Evolutionary conservation across 1,140 invertebrate genomes (phyloP).

Genomic region (Probaryconus sp.): DNA sequence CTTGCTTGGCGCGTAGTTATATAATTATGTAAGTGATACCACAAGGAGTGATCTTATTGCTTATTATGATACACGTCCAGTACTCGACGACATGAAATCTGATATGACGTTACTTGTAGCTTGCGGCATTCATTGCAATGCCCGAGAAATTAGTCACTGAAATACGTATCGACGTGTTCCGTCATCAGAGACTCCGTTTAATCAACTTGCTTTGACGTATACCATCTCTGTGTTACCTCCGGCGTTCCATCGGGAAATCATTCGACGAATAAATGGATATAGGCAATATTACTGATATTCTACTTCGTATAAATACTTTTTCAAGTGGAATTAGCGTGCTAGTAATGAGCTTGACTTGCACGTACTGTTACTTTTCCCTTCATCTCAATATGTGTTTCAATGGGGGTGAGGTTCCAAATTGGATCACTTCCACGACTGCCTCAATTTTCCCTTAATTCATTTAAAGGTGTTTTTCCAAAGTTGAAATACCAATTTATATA

Average conservation of each 20-base stretch:
- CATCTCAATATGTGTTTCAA: no score
- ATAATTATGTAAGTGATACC: slow-evolving; percentile 2
- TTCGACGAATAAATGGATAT: slow-evolving; percentile 30
- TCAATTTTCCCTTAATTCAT: no score
- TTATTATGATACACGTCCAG: slow-evolving; percentile 8
- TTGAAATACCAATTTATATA: no score
- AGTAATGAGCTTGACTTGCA: no score
- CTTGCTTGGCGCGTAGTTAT: not conserved
- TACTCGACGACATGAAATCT: slow-evolving; percentile 1
- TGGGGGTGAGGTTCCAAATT: no score
- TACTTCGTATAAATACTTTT: slow-evolving; percentile 11
- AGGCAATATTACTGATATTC: slow-evolving; percentile 23
- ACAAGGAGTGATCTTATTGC: slow-evolving; percentile 4
- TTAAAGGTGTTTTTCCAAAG: no score
- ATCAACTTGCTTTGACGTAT: slow-evolving; percentile 38
- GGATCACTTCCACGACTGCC: no score
- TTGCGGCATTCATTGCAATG: slow-evolving; percentile 17
- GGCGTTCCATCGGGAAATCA: slow-evolving; percentile 35
- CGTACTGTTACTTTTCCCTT: no score
- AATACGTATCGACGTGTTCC: slow-evolving; percentile 32
- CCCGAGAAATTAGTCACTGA: slow-evolving; percentile 27
- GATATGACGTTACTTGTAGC: slow-evolving; percentile 20
- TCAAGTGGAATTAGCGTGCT: slow-evolving; percentile 4
- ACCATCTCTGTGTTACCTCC: slow-evolving; percentile 30
- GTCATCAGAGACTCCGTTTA: slow-evolving; percentile 38